Conservation (phyloP, 2,113 vertebrate species). For the Nestor notabilis region DNA sequence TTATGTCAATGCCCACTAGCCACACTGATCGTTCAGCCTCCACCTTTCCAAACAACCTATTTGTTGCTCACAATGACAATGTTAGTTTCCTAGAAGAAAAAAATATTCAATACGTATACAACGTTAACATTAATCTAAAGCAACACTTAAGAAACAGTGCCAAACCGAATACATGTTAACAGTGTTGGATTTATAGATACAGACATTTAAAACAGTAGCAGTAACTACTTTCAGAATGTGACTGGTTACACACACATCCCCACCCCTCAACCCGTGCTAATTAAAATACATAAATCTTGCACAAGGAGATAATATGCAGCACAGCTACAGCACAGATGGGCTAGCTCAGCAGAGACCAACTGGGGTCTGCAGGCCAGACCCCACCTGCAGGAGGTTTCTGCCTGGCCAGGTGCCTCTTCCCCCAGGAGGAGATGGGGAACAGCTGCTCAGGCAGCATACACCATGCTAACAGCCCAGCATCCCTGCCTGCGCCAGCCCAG, state of each 20-base stretch:
- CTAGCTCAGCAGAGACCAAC: neutral
- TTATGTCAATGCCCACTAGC: neutral
- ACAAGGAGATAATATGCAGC: neutral
- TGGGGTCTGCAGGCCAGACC: neutral
- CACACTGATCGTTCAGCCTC: neutral
- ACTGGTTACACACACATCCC: neutral
- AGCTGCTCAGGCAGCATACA: rapidly evolving
- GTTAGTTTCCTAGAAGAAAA: slow-evolving; percentile 11
- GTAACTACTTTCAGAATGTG: neutral
- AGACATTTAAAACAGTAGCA: neutral
- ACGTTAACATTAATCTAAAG: neutral
- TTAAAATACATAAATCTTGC: neutral
- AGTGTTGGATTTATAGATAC: neutral
- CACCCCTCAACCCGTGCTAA: neutral
- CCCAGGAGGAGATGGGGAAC: neutral
- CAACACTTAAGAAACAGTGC: neutral
- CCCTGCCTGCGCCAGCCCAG: neutral
- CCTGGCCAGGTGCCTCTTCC: neutral
- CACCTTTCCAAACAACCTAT: neutral
- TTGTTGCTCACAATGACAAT: neutral
- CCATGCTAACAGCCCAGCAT: neutral
- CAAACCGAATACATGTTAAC: neutral
- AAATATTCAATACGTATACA: neutral
- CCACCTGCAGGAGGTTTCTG: neutral
- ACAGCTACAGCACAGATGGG: neutral